Percentiles rank a stretch among this genome's conserved stretches.
These are phyloP conservation scores for Caranx ignobilis DNA, from an alignment of 2,113 vertebrate genomes.

Conservation along the genomic window DNA sequence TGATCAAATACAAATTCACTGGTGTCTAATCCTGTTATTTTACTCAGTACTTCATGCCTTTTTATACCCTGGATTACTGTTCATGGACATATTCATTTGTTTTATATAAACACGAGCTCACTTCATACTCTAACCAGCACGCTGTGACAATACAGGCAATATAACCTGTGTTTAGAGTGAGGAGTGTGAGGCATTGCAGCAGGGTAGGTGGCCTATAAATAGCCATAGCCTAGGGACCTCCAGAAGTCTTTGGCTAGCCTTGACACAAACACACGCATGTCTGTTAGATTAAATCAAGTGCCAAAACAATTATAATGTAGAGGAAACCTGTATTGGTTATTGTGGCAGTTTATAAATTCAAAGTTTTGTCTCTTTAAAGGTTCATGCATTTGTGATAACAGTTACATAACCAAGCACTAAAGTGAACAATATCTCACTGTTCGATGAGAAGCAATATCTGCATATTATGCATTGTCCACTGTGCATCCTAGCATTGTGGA, in stretches of 20 bases:
- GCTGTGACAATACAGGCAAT: slow-evolving; percentile 51
- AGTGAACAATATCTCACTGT: slow-evolving; percentile 10
- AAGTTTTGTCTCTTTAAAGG: background rate
- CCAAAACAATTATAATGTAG: background rate
- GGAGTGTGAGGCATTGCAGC: slow-evolving; percentile 64
- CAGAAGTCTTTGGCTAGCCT: slow-evolving; percentile 71
- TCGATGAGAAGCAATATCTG: slow-evolving; percentile 24
- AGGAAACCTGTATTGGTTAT: slow-evolving; percentile 5
- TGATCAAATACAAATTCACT: background rate
- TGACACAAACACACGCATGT: slow-evolving; percentile 16
- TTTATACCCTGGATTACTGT: slow-evolving; percentile 5
- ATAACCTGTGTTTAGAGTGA: slow-evolving; percentile 63
- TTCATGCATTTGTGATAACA: slow-evolving; percentile 1
- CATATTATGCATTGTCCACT: slow-evolving; percentile 13
- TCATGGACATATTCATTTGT: background rate
- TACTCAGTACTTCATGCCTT: background rate
- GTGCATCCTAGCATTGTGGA: slow-evolving; percentile 17
- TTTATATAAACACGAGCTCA: background rate
- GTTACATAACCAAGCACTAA: slow-evolving; percentile 20
- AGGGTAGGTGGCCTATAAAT: slow-evolving; percentile 73
- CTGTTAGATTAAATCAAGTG: slow-evolving; percentile 12
- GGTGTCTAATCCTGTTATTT: slow-evolving; percentile 2
- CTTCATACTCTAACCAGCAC: slow-evolving; percentile 10
- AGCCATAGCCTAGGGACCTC: slow-evolving; percentile 65
- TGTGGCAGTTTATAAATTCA: background rate